These are phyloP conservation scores for Tenualosa thibaudeaui DNA, from an alignment of 2,797 vertebrate species.

Conservation along the genomic window DNA sequence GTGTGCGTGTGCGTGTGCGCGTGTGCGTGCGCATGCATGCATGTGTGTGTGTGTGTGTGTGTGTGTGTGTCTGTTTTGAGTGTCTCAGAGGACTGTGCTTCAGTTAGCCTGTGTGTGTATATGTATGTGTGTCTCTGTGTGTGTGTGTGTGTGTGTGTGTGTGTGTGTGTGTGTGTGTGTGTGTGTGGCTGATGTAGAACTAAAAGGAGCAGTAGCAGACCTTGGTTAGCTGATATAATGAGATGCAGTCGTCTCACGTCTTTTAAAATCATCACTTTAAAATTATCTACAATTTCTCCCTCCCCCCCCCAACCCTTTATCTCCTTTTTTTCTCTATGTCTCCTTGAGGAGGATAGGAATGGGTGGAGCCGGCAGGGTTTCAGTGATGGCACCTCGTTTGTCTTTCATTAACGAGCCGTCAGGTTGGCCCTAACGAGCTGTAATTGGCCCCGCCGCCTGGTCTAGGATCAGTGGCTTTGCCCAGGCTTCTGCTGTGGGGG, in stretches of 20 bases:
- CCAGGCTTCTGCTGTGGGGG: constrained; percentile 45
- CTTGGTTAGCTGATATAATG: not conserved
- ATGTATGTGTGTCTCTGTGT: not conserved
- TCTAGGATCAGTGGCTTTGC: constrained; percentile 60
- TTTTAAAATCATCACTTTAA: not conserved
- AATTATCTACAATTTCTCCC: constrained; percentile 2
- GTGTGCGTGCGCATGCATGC: not conserved
- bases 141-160: constrained; percentile 12
- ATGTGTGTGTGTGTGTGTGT: not conserved
- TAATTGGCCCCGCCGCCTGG: constrained; percentile 60
- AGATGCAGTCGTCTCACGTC: not conserved
- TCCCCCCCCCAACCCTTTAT: not conserved
- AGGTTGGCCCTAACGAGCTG: constrained; percentile 70
- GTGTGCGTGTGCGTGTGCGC: too few species aligned
- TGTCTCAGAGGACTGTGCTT: too few species aligned
- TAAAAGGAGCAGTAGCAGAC: not conserved
- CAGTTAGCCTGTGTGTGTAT: not conserved
- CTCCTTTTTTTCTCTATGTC: constrained; percentile 26
- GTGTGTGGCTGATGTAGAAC: not conserved
- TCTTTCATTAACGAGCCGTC: constrained; percentile 76
- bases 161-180: constrained; percentile 3
- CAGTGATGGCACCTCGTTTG: constrained; percentile 61
- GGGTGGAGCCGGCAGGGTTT: constrained; percentile 57
- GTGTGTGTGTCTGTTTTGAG: not conserved
- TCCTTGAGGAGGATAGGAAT: constrained; percentile 57